These are phyloP conservation scores for Mycalesis mineus DNA, from an alignment of 2,888 invertebrate genomes.

Conservation along the genomic window DNA sequence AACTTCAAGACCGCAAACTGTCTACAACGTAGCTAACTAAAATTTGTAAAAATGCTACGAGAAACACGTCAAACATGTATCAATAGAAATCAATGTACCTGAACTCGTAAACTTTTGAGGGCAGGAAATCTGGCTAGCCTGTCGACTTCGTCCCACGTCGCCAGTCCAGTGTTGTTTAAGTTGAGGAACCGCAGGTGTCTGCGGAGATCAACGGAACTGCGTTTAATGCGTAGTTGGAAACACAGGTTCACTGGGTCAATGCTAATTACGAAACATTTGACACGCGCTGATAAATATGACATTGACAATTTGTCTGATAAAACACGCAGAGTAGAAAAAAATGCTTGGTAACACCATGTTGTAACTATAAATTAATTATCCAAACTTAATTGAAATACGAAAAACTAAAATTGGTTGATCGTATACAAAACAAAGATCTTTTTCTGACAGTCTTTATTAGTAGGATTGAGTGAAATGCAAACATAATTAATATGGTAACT, in stretches of 20 bases:
- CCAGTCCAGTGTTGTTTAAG: conserved; percentile 88
- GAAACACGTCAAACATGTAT: background rate
- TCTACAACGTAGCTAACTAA: no score
- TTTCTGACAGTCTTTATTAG: no score
- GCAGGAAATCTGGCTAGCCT: conserved; percentile 89
- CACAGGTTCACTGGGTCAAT: conserved; percentile 59
- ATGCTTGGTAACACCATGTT: no score
- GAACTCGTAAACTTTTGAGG: conserved; percentile 89
- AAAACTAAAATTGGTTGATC: no score
- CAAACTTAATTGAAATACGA: no score
- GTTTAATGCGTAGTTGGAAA: conserved; percentile 3
- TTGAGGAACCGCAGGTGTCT: conserved; percentile 87
- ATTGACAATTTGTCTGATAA: conserved; percentile 25
- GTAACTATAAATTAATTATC: no score
- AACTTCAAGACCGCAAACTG: no score
- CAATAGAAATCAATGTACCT: conserved; percentile 66
- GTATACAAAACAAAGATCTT: no score
- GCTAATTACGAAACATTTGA: conserved; percentile 37
- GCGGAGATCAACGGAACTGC: conserved; percentile 52
- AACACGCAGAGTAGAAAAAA: no score
- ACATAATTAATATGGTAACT: no score
- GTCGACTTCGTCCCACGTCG: conserved; percentile 94
- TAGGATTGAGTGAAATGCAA: no score
- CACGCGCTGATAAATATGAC: conserved; percentile 31
- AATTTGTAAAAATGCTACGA: no score